Evolutionary conservation across 2,888 invertebrate genomes (phyloP).

Genomic region (Drosophila phalerata): DNA sequence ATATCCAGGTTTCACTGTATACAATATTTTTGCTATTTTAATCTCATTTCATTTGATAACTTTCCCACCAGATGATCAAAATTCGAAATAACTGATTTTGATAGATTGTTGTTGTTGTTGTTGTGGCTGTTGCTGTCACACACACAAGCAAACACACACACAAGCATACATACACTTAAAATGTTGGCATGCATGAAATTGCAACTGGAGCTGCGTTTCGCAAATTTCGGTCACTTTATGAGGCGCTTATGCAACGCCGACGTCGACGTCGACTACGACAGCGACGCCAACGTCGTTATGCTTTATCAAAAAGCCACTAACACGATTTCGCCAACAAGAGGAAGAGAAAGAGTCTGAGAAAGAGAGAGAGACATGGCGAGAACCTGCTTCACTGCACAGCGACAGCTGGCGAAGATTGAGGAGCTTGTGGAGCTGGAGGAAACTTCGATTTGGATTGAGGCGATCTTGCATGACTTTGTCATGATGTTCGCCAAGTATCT

Average conservation of each 20-base stretch:
- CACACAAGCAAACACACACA: not conserved
- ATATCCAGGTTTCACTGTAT: slow-evolving; percentile 5
- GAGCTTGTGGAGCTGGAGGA: slow-evolving; percentile 7
- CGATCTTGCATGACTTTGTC: slow-evolving; percentile 42
- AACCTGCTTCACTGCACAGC: slow-evolving; percentile 48
- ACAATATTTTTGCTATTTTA: slow-evolving; percentile 31
- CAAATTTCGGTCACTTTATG: slow-evolving; percentile 75
- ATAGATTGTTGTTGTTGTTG: slow-evolving; percentile 18
- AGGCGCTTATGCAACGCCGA: slow-evolving; percentile 64
- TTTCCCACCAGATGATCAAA: slow-evolving; percentile 48
- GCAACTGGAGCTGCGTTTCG: slow-evolving; percentile 78
- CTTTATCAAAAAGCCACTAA: slow-evolving; percentile 63
- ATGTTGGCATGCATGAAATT: slow-evolving; percentile 77
- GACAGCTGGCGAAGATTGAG: not conserved
- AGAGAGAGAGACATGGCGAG: slow-evolving; percentile 17
- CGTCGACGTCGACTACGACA: slow-evolving; percentile 21
- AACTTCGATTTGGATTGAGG: slow-evolving; percentile 12
- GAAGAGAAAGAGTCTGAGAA: not conserved
- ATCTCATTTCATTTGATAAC: slow-evolving; percentile 41
- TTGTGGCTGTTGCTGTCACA: slow-evolving; percentile 29
- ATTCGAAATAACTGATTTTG: slow-evolving; percentile 30
- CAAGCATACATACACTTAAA: slow-evolving; percentile 18
- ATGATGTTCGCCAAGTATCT: slow-evolving; percentile 16
- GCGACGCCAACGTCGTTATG: slow-evolving; percentile 61
- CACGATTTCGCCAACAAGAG: slow-evolving; percentile 45